Evolutionary conservation across 2,888 invertebrate species (phyloP).

Genomic region (Xestobium rufovillosum): DNA sequence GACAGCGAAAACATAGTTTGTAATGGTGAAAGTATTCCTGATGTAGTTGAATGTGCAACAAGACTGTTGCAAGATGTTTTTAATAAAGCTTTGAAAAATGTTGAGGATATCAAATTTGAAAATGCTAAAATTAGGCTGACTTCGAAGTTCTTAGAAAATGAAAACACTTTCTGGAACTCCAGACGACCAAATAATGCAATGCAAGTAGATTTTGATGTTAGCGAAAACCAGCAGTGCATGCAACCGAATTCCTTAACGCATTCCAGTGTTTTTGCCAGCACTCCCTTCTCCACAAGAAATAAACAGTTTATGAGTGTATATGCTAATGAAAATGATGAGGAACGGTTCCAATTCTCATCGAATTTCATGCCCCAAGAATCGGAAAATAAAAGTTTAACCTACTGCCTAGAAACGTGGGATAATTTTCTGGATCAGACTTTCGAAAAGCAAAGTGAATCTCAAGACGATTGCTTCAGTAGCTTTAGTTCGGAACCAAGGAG

Average conservation of each 20-base stretch:
- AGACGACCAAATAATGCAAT: slow-evolving; percentile 6
- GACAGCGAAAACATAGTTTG: too few species aligned
- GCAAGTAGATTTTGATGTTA: slow-evolving; percentile 31
- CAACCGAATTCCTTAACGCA: slow-evolving; percentile 34
- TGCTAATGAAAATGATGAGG: slow-evolving; percentile 36
- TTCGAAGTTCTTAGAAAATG: neutral
- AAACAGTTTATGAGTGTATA: neutral
- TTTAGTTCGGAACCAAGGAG: slow-evolving; percentile 37
- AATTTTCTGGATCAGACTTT: slow-evolving; percentile 40
- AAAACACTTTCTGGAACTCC: neutral
- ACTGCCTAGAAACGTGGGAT: slow-evolving; percentile 43
- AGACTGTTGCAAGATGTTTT: too few species aligned
- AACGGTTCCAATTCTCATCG: slow-evolving; percentile 15
- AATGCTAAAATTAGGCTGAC: neutral
- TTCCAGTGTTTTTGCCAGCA: slow-evolving; percentile 30
- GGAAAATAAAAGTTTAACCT: slow-evolving; percentile 30
- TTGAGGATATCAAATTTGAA: too few species aligned
- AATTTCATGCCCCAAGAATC: slow-evolving; percentile 9
- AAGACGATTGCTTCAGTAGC: slow-evolving; percentile 33
- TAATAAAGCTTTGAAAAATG: too few species aligned
- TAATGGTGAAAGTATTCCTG: too few species aligned
- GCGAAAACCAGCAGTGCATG: slow-evolving; percentile 29
- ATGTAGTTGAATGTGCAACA: too few species aligned
- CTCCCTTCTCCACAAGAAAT: slow-evolving; percentile 27
- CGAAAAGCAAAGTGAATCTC: slow-evolving; percentile 28